Base-by-base conservation (phyloP, 1,140 invertebrate genomes). In the Matsumurasca onukii region DNA sequence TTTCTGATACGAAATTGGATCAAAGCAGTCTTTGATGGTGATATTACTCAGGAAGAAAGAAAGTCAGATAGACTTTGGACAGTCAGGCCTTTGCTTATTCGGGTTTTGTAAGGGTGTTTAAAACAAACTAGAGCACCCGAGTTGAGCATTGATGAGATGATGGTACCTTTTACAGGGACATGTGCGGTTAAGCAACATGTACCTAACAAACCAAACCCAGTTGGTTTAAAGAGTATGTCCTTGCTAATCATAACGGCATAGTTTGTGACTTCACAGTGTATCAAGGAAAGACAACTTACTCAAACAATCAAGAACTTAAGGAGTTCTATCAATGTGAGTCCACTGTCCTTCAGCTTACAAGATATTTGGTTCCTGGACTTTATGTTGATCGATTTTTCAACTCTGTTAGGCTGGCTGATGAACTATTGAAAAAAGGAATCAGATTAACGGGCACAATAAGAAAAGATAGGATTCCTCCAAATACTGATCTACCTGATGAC, bases 311-410 rank as follows among this genome's bases (percentile, higher is more conserved):
- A 12, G 49, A 51, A 51, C n/a, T 51, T 51, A 3, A 51, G 39
- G 66, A 73, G 24, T 30, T 74, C 22, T 61, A 68, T 3, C 69
- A 75, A 29, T 66, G 66, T 69, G 59, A 70, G 55, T 71, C 34
- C 25, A 45, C 62, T 34, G 39, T 65, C 12, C 71, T 27, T 25
- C 73, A 13, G 71, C 73, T 39, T 31, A 64, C 69, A 49, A 65
- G 25, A 73, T 71, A 61, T 61, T 20, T 61, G 20, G 57, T 61
- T 27, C 57, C 57, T 13, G 57, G 57, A 64, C n/a, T 76, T 5
- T 74, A 69, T 71, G 75, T 75, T 63, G 73, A 76, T 65, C 66
- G 73, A 67, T 76, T 73, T 71, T 76, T 76, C 66, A 68, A 62
- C 15, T 52, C 66, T n/a, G 48, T 71, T n/a, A 49, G 45, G 22